Conservation (phyloP, 2,888 invertebrate species). For the Lordiphosa fenestrarum region DNA sequence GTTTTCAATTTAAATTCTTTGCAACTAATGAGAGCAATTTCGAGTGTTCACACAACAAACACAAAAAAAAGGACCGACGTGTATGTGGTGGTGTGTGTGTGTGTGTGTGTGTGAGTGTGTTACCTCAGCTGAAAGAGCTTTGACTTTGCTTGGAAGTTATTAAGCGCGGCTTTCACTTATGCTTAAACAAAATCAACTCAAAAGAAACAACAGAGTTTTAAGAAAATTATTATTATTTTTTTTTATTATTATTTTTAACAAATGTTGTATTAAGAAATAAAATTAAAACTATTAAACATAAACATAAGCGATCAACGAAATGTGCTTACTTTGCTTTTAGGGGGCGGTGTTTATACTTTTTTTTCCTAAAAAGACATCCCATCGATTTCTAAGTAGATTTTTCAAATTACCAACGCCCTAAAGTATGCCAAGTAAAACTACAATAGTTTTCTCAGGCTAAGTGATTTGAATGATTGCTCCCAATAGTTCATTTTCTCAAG, state of each 20-base stretch:
- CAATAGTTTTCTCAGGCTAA: no score
- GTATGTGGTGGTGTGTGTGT: conserved; percentile 11
- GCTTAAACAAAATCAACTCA: conserved; percentile 12
- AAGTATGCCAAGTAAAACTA: no score
- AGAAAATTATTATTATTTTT: conserved; percentile 46
- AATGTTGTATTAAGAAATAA: conserved; percentile 4
- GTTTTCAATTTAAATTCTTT: conserved; percentile 60
- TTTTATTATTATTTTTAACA: conserved; percentile 44
- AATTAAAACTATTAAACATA: no score
- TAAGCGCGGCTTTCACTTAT: conserved; percentile 51
- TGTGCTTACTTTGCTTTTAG: no score
- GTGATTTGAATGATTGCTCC: no score
- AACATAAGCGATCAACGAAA: no score
- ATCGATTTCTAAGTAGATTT: no score
- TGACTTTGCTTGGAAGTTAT: conserved; percentile 67
- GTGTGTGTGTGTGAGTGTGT: conserved; percentile 13
- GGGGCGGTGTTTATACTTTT: no score
- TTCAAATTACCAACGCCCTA: no score
- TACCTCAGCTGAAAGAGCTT: conserved; percentile 41
- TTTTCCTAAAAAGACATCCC: no score
- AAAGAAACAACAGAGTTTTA: conserved; percentile 10
- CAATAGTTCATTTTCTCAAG: no score
- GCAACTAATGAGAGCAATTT: conserved; percentile 71
- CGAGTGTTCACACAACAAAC: conserved; percentile 31
- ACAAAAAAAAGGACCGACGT: conserved; percentile 1